phyloP scores from a whole-genome alignment of 2,113 vertebrate species.

The Perognathus longimembris region DNA sequence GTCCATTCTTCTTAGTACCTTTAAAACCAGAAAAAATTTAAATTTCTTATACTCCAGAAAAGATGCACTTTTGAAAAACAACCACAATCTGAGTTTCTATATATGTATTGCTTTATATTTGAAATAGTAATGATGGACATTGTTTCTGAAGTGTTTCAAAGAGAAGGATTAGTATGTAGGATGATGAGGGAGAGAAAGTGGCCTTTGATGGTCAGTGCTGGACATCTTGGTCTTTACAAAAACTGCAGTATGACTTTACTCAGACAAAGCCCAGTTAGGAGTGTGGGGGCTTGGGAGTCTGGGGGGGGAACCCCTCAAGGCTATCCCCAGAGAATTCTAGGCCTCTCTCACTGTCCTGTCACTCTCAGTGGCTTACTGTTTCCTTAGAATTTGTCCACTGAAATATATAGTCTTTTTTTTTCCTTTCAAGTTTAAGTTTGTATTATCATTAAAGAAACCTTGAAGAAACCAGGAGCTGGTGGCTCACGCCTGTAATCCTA shows the following conservation, averaged over 20 bases:
- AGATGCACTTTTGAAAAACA: conserved; percentile 85
- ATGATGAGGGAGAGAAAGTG: conserved; percentile 15
- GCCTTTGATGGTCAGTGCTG: not conserved
- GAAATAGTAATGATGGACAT: conserved; percentile 9
- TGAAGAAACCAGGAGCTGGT: not conserved
- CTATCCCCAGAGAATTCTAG: not conserved
- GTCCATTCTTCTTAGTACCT: not conserved
- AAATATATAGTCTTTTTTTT: too few relatives aligned
- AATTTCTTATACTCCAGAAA: too few relatives aligned
- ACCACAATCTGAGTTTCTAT: conserved; percentile 76
- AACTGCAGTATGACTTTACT: conserved; percentile 57
- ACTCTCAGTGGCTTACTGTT: not conserved
- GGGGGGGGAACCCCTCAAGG: too few relatives aligned
- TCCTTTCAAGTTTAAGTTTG: not conserved
- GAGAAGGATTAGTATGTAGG: conserved; percentile 59
- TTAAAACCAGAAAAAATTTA: conserved; percentile 1
- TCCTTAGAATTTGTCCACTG: not conserved
- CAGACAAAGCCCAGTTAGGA: not conserved
- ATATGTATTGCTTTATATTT: conserved; percentile 68
- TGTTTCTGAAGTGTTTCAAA: conserved; percentile 66
- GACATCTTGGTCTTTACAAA: conserved; percentile 45
- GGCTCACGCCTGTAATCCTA: too few relatives aligned
- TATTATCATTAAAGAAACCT: not conserved
- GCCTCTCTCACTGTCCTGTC: not conserved
- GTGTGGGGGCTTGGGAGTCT: fast-evolving